These are phyloP conservation scores for Ispidina picta DNA, from an alignment of 2,797 vertebrate species.

Conservation along the genomic window DNA sequence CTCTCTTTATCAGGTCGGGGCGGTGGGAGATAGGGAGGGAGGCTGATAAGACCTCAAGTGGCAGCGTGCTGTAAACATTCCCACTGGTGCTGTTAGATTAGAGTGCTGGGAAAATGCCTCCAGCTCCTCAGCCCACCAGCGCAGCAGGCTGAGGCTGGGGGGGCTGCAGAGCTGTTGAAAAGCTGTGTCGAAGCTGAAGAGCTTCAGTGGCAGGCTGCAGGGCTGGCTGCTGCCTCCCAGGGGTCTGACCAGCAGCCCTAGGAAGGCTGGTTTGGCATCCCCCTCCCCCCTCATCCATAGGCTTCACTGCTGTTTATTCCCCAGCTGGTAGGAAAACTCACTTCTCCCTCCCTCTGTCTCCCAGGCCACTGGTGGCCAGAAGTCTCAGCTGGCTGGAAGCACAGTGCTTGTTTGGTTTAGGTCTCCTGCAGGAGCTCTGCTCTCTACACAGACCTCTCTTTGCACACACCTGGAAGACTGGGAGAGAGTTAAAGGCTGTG, in stretches of 20 bases:
- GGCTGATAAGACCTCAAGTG: conserved; percentile 78
- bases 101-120: conserved; percentile 74
- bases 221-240: background rate
- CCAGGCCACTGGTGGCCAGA: background rate
- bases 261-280: background rate
- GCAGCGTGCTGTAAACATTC: conserved; percentile 84
- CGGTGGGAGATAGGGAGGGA: conserved; percentile 64
- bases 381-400: background rate
- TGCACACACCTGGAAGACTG: background rate
- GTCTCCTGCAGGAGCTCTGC: background rate
- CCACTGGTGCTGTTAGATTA: conserved; percentile 81
- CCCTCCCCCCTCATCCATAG: background rate
- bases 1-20: conserved; percentile 62
- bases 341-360: background rate
- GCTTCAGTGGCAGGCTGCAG: background rate
- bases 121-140: conserved; percentile 61
- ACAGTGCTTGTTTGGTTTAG: background rate
- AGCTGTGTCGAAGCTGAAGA: conserved; percentile 37
- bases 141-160: conserved; percentile 9
- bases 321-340: background rate
- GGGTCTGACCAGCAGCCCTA: background rate
- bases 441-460: background rate
- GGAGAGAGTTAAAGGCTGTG: background rate
- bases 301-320: background rate
- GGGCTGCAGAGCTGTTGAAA: conserved; percentile 60